phyloP scores from a whole-genome alignment of 2,888 invertebrate species.

The Resseliella maxima region DNA sequence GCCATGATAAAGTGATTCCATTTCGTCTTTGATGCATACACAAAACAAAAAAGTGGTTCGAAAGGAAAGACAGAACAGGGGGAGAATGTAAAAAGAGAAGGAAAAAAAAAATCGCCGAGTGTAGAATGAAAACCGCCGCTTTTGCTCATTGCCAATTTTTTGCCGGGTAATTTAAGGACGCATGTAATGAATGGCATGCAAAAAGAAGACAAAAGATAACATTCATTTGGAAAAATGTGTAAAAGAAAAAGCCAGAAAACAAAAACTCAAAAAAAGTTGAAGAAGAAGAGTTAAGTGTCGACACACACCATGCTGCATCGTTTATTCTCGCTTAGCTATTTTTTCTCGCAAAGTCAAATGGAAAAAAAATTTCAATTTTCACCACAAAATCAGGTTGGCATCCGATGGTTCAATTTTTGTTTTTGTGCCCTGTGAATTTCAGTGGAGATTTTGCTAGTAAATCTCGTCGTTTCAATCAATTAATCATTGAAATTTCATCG shows the following conservation, averaged over 20 bases:
- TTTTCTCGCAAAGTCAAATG: neutral
- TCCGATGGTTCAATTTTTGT: neutral
- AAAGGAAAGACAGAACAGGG: too few species aligned
- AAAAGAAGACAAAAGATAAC: slow-evolving; percentile 44
- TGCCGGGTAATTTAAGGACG: neutral
- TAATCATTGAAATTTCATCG: slow-evolving; percentile 35
- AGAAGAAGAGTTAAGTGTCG: slow-evolving; percentile 23
- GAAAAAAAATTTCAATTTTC: neutral
- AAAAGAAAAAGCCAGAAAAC: neutral
- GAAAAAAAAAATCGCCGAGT: neutral
- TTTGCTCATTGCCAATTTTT: slow-evolving; percentile 24
- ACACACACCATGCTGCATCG: neutral
- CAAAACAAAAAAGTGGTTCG: neutral
- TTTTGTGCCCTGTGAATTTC: neutral
- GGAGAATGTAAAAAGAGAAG: neutral
- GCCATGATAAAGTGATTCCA: slow-evolving; percentile 39
- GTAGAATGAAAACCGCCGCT: slow-evolving; percentile 26
- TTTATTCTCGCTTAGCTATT: neutral
- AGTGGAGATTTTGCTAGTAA: neutral
- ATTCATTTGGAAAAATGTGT: slow-evolving; percentile 32
- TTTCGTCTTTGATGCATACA: slow-evolving; percentile 44
- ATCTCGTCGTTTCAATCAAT: neutral
- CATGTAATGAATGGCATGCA: slow-evolving; percentile 48
- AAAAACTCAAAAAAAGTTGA: too few species aligned
- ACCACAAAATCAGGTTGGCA: neutral